Conservation (phyloP, 2,888 invertebrate species). For the Tinea trinotella region DNA sequence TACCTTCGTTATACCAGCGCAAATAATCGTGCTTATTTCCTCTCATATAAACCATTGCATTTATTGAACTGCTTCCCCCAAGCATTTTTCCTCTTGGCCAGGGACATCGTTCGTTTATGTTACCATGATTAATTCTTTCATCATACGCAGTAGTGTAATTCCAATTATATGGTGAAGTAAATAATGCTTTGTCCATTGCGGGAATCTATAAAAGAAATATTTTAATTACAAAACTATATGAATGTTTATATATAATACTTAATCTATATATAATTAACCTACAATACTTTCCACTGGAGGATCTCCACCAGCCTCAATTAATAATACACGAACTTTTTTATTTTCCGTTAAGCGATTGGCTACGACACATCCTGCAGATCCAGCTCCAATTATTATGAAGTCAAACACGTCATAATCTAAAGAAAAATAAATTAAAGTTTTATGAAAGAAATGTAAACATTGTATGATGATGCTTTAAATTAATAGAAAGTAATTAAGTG, state of each 20-base stretch:
- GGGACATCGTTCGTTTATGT: conserved; percentile 28
- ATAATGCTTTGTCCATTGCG: conserved; percentile 4
- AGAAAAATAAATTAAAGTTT: neutral
- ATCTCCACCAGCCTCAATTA: conserved; percentile 10
- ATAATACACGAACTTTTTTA: neutral
- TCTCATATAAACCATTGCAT: conserved; percentile 60
- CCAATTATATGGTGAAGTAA: conserved; percentile 76
- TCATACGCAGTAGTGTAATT: conserved; percentile 85
- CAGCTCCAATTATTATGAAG: conserved; percentile 11
- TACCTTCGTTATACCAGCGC: conserved; percentile 59
- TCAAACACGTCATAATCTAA: neutral
- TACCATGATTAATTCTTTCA: conserved; percentile 77
- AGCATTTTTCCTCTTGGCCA: conserved; percentile 73
- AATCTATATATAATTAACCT: neutral
- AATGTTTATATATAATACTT: neutral
- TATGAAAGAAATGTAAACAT: neutral
- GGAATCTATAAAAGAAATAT: conserved; percentile 17
- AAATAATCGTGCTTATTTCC: conserved; percentile 53
- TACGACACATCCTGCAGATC: conserved; percentile 12
- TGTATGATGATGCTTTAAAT: neutral
- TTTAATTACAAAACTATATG: neutral
- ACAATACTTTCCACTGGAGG: conserved; percentile 15
- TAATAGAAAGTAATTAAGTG: too few species aligned
- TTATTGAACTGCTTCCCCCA: conserved; percentile 61
- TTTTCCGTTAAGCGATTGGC: conserved; percentile 10